These are phyloP conservation scores for Haliclona indistincta DNA, from an alignment of 37 sponge, comb jelly and placozoan species.

Conservation along the genomic window DNA sequence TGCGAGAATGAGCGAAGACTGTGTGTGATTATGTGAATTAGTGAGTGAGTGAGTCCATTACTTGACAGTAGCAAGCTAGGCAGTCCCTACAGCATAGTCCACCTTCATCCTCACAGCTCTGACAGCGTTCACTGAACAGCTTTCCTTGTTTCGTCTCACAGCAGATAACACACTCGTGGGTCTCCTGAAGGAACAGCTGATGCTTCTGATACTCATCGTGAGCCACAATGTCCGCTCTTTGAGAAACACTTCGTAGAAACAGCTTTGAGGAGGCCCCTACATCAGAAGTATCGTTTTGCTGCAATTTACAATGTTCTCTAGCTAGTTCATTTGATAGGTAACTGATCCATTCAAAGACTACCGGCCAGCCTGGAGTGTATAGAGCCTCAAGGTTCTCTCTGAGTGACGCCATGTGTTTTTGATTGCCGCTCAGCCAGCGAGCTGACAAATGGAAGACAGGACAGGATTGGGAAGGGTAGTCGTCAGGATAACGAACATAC, in stretches of 20 bases:
- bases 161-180: constrained; percentile 65
- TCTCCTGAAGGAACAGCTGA: constrained; percentile 31
- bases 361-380: constrained; percentile 53
- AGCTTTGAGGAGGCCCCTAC: constrained; percentile 2
- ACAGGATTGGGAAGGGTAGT: constrained; percentile 50
- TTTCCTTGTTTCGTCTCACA: constrained; percentile 19
- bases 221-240: constrained; percentile 43
- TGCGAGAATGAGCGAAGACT: background rate
- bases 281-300: background rate
- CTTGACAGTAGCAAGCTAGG: constrained; percentile 39
- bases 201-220: constrained; percentile 46
- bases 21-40: background rate
- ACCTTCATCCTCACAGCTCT: constrained; percentile 12
- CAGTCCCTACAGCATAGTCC: constrained; percentile 60
- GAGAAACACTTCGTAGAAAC: constrained; percentile 57
- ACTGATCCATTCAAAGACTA: constrained; percentile 61
- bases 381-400: constrained; percentile 12
- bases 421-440: constrained; percentile 65
- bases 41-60: constrained; percentile 1
- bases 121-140: constrained; percentile 32
- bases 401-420: constrained; percentile 2
- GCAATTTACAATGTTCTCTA: constrained; percentile 10
- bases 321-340: constrained; percentile 52
- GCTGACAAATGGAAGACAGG: constrained; percentile 62
- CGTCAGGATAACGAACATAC: constrained; percentile 46